phyloP scores from a whole-genome alignment of 2,797 vertebrate genomes.

The Antennarius maculatus region DNA sequence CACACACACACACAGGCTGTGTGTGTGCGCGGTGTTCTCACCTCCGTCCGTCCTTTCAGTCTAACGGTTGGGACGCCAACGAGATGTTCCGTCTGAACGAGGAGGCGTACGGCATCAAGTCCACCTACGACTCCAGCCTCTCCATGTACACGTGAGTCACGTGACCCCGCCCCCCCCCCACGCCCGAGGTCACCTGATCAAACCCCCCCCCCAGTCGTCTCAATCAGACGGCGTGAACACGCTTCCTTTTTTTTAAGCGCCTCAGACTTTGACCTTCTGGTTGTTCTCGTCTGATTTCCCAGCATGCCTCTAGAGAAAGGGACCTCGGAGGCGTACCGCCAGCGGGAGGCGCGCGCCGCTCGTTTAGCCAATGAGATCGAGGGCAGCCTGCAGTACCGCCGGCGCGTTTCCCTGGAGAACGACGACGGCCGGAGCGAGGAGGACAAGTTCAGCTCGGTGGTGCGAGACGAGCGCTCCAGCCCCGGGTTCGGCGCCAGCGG shows the following conservation, averaged over 20 bases:
- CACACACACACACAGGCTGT: neutral
- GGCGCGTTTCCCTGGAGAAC: constrained; percentile 85
- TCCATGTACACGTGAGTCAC: constrained; percentile 86
- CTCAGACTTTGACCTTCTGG: neutral
- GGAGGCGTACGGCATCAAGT: constrained; percentile 88
- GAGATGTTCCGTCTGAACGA: constrained; percentile 92
- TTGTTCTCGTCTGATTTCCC: neutral
- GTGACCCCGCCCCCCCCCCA: too few species aligned
- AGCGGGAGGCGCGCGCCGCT: constrained; percentile 85
- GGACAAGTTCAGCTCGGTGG: constrained; percentile 86
- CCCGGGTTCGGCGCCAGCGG: constrained; percentile 54
- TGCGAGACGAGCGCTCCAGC: constrained; percentile 77
- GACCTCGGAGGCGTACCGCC: constrained; percentile 84
- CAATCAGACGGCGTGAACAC: too few species aligned
- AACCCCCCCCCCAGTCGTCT: too few species aligned
- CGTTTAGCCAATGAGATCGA: constrained; percentile 88
- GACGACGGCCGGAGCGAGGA: constrained; percentile 87
- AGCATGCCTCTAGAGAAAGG: constrained; percentile 88
- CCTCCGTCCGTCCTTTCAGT: constrained; percentile 61
- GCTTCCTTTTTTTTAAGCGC: too few species aligned
- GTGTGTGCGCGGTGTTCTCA: too few species aligned
- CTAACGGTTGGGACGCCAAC: constrained; percentile 90
- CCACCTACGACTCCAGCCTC: constrained; percentile 90
- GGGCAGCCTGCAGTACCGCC: constrained; percentile 84
- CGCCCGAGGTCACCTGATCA: too few species aligned